These are phyloP conservation scores for Drosophila neonasuta DNA, from an alignment of 2,888 invertebrate genomes.

Conservation along the genomic window DNA sequence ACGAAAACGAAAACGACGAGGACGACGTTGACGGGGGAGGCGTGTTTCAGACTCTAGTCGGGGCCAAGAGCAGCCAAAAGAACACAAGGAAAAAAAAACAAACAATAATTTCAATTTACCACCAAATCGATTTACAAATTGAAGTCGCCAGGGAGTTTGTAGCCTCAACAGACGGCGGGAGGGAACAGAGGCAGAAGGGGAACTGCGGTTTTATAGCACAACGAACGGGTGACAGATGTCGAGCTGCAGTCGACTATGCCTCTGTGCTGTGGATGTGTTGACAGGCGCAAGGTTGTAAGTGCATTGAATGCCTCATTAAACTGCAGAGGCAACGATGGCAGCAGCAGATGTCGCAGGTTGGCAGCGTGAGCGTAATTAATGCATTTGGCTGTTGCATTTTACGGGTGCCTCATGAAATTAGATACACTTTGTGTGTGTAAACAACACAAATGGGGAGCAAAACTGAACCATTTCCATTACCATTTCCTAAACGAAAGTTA, in stretches of 20 bases:
- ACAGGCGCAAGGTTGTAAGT: constrained; percentile 70
- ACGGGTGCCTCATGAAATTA: constrained; percentile 69
- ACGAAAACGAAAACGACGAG: constrained; percentile 18
- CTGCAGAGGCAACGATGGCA: constrained; percentile 40
- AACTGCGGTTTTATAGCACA: constrained; percentile 69
- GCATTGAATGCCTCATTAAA: constrained; percentile 79
- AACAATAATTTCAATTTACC: constrained; percentile 72
- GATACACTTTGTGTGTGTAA: constrained; percentile 70
- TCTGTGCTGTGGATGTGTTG: constrained; percentile 37
- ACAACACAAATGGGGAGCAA: constrained; percentile 58
- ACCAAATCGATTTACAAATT: constrained; percentile 72
- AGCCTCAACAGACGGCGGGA: constrained; percentile 13
- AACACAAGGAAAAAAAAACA: constrained; percentile 49
- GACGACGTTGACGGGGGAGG: constrained; percentile 35
- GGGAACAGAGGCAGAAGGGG: constrained; percentile 19
- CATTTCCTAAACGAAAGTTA: constrained; percentile 68
- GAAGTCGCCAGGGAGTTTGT: constrained; percentile 48
- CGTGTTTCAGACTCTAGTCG: constrained; percentile 58
- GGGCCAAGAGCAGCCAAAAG: constrained; percentile 4
- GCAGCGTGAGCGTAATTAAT: constrained; percentile 70
- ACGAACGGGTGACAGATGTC: constrained; percentile 72
- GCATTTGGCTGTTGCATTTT: constrained; percentile 68
- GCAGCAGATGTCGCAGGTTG: constrained; percentile 58
- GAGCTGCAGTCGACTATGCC: constrained; percentile 30
- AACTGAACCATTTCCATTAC: constrained; percentile 41